These are phyloP conservation scores for Apotomis betuletana DNA, from an alignment of 2,888 invertebrate species.

Conservation along the genomic window DNA sequence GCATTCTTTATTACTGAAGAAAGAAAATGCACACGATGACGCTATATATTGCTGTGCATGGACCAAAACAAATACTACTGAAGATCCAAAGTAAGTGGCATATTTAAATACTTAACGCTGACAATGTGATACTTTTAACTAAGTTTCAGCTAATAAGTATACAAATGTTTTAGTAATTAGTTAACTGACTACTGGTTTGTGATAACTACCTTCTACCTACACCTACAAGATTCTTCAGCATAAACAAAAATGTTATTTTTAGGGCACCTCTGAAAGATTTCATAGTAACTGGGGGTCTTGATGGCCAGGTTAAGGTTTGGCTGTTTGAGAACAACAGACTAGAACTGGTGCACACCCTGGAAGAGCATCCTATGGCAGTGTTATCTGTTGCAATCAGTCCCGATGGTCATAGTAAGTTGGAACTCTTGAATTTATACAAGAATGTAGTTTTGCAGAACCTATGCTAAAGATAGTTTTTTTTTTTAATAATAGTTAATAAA, in stretches of 20 bases:
- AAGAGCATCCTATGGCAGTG: conserved; percentile 95
- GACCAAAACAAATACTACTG: conserved; percentile 84
- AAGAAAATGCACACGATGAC: conserved; percentile 94
- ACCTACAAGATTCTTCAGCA: no score
- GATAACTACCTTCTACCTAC: no score
- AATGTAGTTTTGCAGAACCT: no score
- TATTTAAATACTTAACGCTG: not conserved
- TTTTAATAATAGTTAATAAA: no score
- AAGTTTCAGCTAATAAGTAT: no score
- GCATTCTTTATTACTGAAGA: conserved; percentile 88
- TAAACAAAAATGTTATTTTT: conserved; percentile 44
- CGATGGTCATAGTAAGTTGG: conserved; percentile 90
- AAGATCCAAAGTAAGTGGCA: conserved; percentile 75
- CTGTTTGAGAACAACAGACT: conserved; percentile 86
- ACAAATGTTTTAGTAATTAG: no score
- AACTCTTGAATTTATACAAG: not conserved
- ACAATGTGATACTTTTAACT: no score
- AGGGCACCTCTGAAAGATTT: conserved; percentile 86
- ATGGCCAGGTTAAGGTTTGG: conserved; percentile 96
- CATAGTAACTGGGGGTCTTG: conserved; percentile 95
- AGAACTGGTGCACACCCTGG: conserved; percentile 88
- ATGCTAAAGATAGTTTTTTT: no score
- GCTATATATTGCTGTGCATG: conserved; percentile 97
- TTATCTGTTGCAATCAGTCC: conserved; percentile 95
- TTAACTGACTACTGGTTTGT: no score